Base-by-base conservation (phyloP, 1,140 invertebrate species). In the Drosophila pseudoananassae region DNA sequence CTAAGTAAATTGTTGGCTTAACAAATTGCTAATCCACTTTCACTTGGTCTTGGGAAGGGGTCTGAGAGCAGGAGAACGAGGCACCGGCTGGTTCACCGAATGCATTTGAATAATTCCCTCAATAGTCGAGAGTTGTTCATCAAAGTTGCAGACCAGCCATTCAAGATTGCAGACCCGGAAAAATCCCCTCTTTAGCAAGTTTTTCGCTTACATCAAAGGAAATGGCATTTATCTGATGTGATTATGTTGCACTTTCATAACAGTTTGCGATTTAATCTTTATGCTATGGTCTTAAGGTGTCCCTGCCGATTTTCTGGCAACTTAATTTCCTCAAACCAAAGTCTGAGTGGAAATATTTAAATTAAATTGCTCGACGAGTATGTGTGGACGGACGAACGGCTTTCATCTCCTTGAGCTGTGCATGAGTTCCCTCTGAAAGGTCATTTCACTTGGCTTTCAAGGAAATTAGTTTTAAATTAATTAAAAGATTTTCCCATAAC, bases 1-100 rank as follows among this genome's bases (percentile, higher is more conserved):
- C 71, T 76, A 74, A 58, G 80, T 79, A 84, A 84, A 84, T 68
- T 85, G 80, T 84, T 84, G 81, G 80, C 81, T 84, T 79, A 84
- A 84, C 80, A 72, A 84, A 84, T 84, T 85, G 76, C 80, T 84
- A 84, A 84, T 84, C 72, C 72, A 76, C 63, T 63, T 61, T 57
- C 60, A 47, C 73, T 64, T 15, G 23, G 47, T 3, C 5, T 10
- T 3, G 6, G 43, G 25, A 50, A 38, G 60, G 61, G 12, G 14
- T 20, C 31, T 31, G 40, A 31, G 31, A 49, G 9, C 47, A 23
- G 52, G 47, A 46, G 3, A 20, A 17, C 9, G n/a, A 5, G 15
- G 15, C 9, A 10, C 8, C 15, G 43, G 17, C 29, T 40, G 54
- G 31, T 46, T 23, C 17, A 46, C 43, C 43, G 38, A 25, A 29